These are phyloP conservation scores for Penaeus indicus DNA, from an alignment of 1,140 invertebrate species.

Conservation along the genomic window DNA sequence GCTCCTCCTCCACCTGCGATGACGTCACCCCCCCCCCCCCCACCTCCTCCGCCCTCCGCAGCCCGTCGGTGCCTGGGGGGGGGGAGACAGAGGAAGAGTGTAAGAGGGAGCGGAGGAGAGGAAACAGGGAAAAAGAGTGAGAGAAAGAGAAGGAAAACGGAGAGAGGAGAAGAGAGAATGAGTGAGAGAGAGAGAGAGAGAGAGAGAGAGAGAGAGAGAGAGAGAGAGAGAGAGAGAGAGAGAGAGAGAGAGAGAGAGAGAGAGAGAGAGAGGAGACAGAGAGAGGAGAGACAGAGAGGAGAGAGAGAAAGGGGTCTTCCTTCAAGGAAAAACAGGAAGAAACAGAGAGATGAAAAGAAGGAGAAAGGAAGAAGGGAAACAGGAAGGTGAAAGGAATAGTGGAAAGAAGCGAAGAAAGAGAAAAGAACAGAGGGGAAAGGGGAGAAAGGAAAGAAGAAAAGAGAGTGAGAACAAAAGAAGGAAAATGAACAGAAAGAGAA, in stretches of 20 bases:
- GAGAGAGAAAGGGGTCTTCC: too few species aligned
- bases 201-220: conserved; percentile 36
- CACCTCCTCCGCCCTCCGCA: too few species aligned
- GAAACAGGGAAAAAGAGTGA: background rate
- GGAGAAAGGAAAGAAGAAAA: background rate
- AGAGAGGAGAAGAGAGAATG: conserved; percentile 35
- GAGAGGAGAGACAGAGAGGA: too few species aligned
- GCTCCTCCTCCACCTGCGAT: too few species aligned
- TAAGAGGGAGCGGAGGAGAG: background rate
- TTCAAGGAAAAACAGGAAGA: too few species aligned
- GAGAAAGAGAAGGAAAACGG: background rate
- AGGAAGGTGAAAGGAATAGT: background rate
- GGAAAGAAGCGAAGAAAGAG: too few species aligned
- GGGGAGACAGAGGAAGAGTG: background rate
- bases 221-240: background rate
- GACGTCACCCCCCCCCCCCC: too few species aligned
- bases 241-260: too few species aligned
- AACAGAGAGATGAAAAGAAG: background rate
- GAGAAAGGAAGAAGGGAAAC: background rate
- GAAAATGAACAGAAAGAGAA: too few species aligned
- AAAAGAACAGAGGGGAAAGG: too few species aligned
- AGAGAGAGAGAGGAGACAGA: background rate
- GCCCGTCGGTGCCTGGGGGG: too few species aligned
- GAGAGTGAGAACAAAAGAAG: background rate
- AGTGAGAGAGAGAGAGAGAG: conserved; percentile 48